Evolutionary conservation across 2,797 vertebrate species (phyloP).

Genomic region (Pseudochaenichthys georgianus): DNA sequence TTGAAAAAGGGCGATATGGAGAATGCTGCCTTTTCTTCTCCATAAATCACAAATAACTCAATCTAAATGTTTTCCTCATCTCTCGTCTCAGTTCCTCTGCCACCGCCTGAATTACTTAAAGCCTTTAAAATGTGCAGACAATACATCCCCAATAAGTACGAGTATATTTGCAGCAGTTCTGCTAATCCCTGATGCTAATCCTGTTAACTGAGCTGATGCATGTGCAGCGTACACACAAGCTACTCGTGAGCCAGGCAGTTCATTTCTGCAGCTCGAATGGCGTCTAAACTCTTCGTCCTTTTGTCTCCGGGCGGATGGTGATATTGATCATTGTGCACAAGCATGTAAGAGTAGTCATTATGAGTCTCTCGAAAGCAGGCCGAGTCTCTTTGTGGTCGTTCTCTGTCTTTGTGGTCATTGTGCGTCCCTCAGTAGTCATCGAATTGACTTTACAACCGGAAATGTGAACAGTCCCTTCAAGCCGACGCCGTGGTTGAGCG

Average conservation of each 20-base stretch:
- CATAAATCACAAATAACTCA: conserved; percentile 13
- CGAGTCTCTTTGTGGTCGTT: background rate
- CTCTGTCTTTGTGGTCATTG: background rate
- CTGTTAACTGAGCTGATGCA: conserved; percentile 26
- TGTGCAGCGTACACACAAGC: conserved; percentile 8
- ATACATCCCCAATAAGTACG: conserved; percentile 15
- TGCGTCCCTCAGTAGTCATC: background rate
- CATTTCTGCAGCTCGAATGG: background rate
- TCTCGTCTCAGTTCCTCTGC: conserved; percentile 6
- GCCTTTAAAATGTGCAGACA: conserved; percentile 28
- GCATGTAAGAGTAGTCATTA: background rate
- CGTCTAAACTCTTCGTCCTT: background rate
- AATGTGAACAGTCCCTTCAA: background rate
- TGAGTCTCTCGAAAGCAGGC: background rate
- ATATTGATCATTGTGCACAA: background rate
- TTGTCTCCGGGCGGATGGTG: background rate
- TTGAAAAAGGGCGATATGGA: conserved; percentile 58
- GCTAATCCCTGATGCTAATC: conserved; percentile 48
- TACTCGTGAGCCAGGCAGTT: conserved; percentile 34
- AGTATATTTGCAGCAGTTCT: conserved; percentile 30
- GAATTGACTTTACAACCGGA: background rate
- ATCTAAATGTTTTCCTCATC: conserved; percentile 32
- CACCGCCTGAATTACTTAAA: background rate
- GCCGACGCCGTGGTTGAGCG: background rate
- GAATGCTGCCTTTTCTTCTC: conserved; percentile 44